Evolutionary conservation across 2,888 invertebrate species (phyloP).

Genomic region (Melieria picta): DNA sequence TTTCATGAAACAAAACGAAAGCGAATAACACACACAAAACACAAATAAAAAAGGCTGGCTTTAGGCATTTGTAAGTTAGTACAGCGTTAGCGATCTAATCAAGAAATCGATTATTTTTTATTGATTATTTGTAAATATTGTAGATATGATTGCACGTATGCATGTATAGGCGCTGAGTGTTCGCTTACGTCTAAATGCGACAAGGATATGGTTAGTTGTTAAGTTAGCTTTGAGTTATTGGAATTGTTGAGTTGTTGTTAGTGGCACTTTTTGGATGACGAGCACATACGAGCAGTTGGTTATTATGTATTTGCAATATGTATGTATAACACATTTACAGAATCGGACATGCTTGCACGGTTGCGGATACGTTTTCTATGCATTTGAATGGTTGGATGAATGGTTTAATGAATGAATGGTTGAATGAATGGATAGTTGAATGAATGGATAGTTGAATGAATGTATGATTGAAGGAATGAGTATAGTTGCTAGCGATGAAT

Average conservation of each 20-base stretch:
- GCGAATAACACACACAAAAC: no score
- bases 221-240: no score
- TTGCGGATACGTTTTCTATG: not conserved
- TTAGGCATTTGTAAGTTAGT: slow-evolving; percentile 2
- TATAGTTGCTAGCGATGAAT: slow-evolving; percentile 29
- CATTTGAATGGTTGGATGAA: slow-evolving; percentile 27
- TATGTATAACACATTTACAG: not conserved
- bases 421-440: no score
- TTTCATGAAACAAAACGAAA: no score
- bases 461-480: slow-evolving; percentile 4
- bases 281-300: slow-evolving; percentile 4
- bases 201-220: no score
- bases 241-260: no score
- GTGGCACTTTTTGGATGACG: no score
- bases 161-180: slow-evolving; percentile 7
- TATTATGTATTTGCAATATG: not conserved
- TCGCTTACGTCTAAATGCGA: no score
- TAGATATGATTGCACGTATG: slow-evolving; percentile 18
- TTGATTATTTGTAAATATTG: slow-evolving; percentile 18
- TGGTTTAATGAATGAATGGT: slow-evolving; percentile 27
- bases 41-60: not conserved
- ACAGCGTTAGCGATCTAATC: not conserved
- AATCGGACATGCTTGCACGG: no score
- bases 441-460: no score
- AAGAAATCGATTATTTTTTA: not conserved